Evolutionary conservation across 92 coral and sea anemone genomes (phyloP), one percentile per base, ranked within the genome.

Genomic region (Epizoanthus ramosus): DNA sequence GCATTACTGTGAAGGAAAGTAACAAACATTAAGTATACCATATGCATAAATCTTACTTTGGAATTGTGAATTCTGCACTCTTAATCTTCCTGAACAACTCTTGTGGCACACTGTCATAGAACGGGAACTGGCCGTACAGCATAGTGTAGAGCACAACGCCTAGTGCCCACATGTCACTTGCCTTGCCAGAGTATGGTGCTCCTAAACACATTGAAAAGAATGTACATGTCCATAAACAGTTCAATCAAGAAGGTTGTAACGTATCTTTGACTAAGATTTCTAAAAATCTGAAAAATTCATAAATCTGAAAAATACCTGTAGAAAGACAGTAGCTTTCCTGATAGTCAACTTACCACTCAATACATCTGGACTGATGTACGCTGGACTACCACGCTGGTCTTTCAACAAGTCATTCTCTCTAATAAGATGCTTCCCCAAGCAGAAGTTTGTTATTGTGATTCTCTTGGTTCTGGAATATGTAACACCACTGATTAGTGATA

Each of bases 111-210:
- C 99, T 96, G 89, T 96, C 99, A 57, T 96, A 96, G 88, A 96
- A 96, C 18, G 99, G 99, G 81, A 96, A 96, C 85, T 96, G 99
- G 3, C 99, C 98, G 85, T 92, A 96, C 75, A 96, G 61, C 99
- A 96, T 96, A 63, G 99, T 96, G 85, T 96, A 96, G 13, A 96
- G 70, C 19, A 96, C 99, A 21, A 96, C 99, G 17, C 99, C 99
- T 23, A 96, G 88, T 3, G 99, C 99, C 99, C 99, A 96, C 99
- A 96, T 96, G 87, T 96, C 99, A 75, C 99, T 96, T n/a, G 99
- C 99, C 83, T 96, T 96, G 59, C 99, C 99, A 60, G 99, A 96
- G 79, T 96, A 96, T 43, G 99, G 99, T 2, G 98, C 98, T 63
- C 98, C 98, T 95, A 45, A 8, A 80, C 8, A 16, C 41, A n/a